Conservation (phyloP, 2,888 invertebrate species). For the Tuberolachnus salignus region DNA sequence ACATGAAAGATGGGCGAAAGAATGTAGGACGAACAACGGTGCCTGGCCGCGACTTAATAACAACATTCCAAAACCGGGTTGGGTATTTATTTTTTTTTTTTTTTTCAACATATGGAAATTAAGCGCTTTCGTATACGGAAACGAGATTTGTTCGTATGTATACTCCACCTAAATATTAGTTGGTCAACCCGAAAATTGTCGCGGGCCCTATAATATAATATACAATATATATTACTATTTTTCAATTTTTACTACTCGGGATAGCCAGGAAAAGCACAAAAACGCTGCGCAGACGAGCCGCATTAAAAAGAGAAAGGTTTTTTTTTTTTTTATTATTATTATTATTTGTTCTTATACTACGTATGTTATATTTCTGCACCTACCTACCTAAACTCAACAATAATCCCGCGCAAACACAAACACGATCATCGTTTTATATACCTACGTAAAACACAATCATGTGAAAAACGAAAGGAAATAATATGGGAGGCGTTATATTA, state of each 20-base stretch:
- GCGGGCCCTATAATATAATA: too few species aligned
- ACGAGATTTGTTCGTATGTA: constrained; percentile 18
- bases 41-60: constrained; percentile 40
- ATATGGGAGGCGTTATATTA: constrained; percentile 13
- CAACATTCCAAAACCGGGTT: constrained; percentile 55
- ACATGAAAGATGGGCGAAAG: constrained; percentile 54
- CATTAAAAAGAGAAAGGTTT: constrained; percentile 43
- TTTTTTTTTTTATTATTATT: not conserved
- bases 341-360: not conserved
- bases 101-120: constrained; percentile 36
- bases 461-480: constrained; percentile 56
- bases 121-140: constrained; percentile 32
- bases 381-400: not conserved
- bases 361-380: not conserved
- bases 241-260: not conserved
- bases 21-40: constrained; percentile 57
- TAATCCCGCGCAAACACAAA: not conserved
- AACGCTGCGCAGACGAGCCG: not conserved
- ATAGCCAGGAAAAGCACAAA: not conserved
- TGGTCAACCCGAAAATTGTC: constrained; percentile 5
- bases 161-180: not conserved
- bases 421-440: constrained; percentile 5
- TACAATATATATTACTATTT: constrained; percentile 3
- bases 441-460: constrained; percentile 11
- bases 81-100: constrained; percentile 16